These are phyloP conservation scores for Actinia equina DNA, from an alignment of 64 coral and sea anemone genomes.

Conservation along the genomic window DNA sequence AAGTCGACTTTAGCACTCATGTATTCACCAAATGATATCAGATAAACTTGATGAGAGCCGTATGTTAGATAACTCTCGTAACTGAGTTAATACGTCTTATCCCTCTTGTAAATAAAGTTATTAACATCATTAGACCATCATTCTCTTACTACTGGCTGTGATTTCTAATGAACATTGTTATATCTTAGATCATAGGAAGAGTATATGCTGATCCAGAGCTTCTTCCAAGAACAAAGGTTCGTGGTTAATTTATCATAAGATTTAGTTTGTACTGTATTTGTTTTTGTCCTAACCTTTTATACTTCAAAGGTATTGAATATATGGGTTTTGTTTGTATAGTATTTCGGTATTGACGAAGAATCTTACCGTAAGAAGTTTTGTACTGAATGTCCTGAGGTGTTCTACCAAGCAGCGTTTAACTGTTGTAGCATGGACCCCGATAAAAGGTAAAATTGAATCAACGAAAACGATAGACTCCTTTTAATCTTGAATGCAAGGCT, in stretches of 20 bases:
- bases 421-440: constrained; percentile 82
- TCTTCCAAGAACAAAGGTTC: constrained; percentile 51
- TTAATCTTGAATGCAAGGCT: too few relatives aligned
- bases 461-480: too few relatives aligned
- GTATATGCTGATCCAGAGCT: constrained; percentile 64
- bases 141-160: neutral
- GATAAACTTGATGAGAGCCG: too few relatives aligned
- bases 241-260: neutral
- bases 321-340: constrained; percentile 8
- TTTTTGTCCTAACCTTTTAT: too few relatives aligned
- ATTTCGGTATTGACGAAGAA: constrained; percentile 87
- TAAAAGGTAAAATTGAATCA: constrained; percentile 53
- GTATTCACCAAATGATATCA: too few relatives aligned
- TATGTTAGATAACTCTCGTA: too few relatives aligned
- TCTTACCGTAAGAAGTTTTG: constrained; percentile 73
- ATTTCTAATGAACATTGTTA: neutral
- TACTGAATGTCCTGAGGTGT: constrained; percentile 63
- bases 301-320: neutral
- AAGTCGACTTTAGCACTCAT: too few relatives aligned
- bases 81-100: too few relatives aligned
- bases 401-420: constrained; percentile 78
- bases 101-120: too few relatives aligned
- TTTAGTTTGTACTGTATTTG: too few relatives aligned
- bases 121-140: neutral
- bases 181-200: constrained; percentile 66